Percentiles rank a stretch among this genome's conserved stretches.
phyloP scores from a whole-genome alignment of 2,797 vertebrate genomes.

The Delichon dasypus region DNA sequence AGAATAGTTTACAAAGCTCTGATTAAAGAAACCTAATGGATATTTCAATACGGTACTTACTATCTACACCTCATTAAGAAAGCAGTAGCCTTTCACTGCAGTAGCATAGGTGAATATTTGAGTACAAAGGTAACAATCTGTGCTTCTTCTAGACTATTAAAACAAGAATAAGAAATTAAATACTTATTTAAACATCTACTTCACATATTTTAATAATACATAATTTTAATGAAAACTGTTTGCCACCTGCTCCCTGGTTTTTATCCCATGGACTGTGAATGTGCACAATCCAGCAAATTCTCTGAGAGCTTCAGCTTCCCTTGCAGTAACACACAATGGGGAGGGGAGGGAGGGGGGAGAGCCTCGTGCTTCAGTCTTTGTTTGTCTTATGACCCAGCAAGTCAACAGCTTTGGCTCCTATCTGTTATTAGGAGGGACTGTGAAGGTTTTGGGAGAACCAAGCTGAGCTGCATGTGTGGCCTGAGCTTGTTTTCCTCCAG shows the following conservation, averaged over 20 bases:
- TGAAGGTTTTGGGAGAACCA: neutral
- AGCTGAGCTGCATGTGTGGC: accelerated
- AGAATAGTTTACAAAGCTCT: neutral
- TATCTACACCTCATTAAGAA: neutral
- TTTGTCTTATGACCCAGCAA: neutral
- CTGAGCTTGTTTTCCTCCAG: neutral
- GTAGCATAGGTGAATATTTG: neutral
- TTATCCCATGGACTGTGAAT: neutral
- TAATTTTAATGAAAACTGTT: neutral
- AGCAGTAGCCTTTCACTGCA: neutral
- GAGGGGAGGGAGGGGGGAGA: neutral
- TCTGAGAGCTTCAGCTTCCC: neutral
- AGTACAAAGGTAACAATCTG: neutral
- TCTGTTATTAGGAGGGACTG: neutral
- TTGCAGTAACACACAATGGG: neutral
- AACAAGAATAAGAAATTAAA: neutral
- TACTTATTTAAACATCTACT: neutral
- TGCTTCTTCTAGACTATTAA: neutral
- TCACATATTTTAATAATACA: neutral
- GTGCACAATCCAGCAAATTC: neutral
- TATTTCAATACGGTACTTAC: neutral
- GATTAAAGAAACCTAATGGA: neutral
- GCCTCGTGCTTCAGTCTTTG: neutral
- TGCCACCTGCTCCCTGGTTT: neutral
- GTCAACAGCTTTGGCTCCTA: accelerated